Evolutionary conservation across 2,113 vertebrate genomes (phyloP), one percentile per base, ranked within the genome.

Genomic region (Chascanopsetta lugubris): DNA sequence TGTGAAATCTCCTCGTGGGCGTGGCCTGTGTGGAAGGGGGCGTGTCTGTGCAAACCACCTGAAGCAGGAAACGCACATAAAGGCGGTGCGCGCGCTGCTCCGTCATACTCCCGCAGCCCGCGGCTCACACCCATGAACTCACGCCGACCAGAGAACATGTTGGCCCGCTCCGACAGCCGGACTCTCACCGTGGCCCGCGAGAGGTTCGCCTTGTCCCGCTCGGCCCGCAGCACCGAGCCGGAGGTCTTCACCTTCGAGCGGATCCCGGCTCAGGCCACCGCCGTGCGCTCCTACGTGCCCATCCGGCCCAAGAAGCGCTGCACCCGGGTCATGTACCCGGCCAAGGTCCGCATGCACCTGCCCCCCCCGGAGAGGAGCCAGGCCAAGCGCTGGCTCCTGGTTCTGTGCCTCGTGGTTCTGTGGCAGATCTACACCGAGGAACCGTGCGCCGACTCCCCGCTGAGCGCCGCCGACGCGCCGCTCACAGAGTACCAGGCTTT

Each of bases 401-500:
- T 86, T 27, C 90, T 93, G 67, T 86, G 84, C 48, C 85, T 93
- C 76, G 91, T 93, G 79, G 81, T 93, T 42, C 85, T 92, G 61
- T 85, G 89, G 86, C 93, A 93, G 86, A 90, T 93, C 86, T 93
- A 92, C 90, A 89, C 87, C 46, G 92, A 92, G 82, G 92, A 93
- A 13, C 84, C 84, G 8, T 73, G 63, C 77, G 54, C 62, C 0
- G 89, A 87, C 8, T 17, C 81, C 12, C 43, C 77, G 29, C 70
- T 40, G 29, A n/a, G 56, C 53, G n/a, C 29, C 55, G 8, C 70
- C 0, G 83, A 84, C 15, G 30, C 17, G 26, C 3, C 75, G n/a
- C 20, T 67, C 10, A 7, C 15, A 1, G 85, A 84, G 34, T 85
- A 57, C 84, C 85, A 83, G 20, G 25, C 79, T 0, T 86, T 91